A percentile compares a stretch with the other conserved stretches of the same genome.
Conservation (phyloP, 2,113 vertebrate species). For the Arenaria interpres region DNA sequence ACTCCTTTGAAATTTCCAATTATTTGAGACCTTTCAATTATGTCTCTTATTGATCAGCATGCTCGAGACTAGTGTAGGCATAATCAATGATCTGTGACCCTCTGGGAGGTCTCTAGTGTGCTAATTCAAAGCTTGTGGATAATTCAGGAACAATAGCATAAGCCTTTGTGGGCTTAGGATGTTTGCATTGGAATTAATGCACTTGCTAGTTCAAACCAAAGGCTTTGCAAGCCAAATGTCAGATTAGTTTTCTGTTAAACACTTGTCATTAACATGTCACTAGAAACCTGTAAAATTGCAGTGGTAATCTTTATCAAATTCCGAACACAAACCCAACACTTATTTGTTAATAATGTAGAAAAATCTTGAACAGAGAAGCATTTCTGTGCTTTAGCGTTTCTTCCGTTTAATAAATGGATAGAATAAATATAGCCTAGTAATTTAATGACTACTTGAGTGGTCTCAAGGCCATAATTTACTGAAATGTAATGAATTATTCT, state of each 20-base stretch:
- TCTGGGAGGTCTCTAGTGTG: not conserved
- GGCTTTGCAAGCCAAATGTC: slow-evolving; percentile 29
- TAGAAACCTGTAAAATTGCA: slow-evolving; percentile 1
- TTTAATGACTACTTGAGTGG: not conserved
- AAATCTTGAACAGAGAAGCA: not conserved
- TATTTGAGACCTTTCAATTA: slow-evolving; percentile 29
- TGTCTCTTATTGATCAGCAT: slow-evolving; percentile 39
- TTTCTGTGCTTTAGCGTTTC: not conserved
- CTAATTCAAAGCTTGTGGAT: slow-evolving; percentile 19
- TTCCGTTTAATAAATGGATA: not conserved
- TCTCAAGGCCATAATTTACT: slow-evolving; percentile 7
- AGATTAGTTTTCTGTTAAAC: not conserved
- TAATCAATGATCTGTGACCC: not conserved
- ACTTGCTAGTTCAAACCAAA: not conserved
- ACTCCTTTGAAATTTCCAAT: slow-evolving; percentile 31
- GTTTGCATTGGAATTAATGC: slow-evolving; percentile 49
- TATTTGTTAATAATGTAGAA: not conserved
- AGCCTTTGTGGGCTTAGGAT: not conserved
- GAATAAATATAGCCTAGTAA: not conserved
- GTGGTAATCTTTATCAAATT: not conserved
- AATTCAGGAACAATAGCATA: slow-evolving; percentile 24
- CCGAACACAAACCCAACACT: not conserved
- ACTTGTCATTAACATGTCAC: not conserved
- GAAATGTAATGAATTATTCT: not conserved
- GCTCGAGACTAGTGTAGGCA: not conserved